These are phyloP conservation scores for Odontocerum albicorne DNA, from an alignment of 2,888 invertebrate genomes.

Conservation along the genomic window DNA sequence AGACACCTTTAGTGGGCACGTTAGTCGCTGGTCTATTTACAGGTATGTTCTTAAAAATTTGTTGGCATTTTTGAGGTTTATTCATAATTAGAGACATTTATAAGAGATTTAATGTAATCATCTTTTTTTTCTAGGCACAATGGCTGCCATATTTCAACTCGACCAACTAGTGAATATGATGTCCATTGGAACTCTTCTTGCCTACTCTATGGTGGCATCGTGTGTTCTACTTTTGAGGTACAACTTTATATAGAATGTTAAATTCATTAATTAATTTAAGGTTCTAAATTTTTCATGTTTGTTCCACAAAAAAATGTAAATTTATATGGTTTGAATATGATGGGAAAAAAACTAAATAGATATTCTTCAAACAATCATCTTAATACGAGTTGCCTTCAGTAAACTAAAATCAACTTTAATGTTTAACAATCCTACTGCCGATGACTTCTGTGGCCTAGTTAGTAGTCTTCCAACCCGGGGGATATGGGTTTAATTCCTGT, in stretches of 20 bases:
- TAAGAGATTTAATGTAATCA: neutral
- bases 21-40: conserved; percentile 74
- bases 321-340: too few relatives aligned
- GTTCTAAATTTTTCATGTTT: too few relatives aligned
- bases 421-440: too few relatives aligned
- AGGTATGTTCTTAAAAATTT: conserved; percentile 47
- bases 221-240: conserved; percentile 72
- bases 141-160: conserved; percentile 72
- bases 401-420: too few relatives aligned
- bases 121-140: conserved; percentile 48
- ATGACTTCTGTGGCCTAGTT: too few relatives aligned
- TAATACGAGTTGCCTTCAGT: too few relatives aligned
- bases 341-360: too few relatives aligned
- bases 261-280: too few relatives aligned
- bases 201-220: conserved; percentile 75
- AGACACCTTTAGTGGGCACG: conserved; percentile 79
- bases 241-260: neutral
- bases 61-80: neutral
- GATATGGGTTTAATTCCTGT: too few relatives aligned
- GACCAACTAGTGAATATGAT: conserved; percentile 74
- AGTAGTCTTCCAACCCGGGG: too few relatives aligned
- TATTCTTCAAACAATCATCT: too few relatives aligned
- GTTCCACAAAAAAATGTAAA: too few relatives aligned
- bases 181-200: conserved; percentile 74
- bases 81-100: neutral